A percentile compares a stretch with the other conserved stretches of the same genome.
Conservation (phyloP, 2,113 vertebrate genomes). For the Mesembrinibis cayennensis region DNA sequence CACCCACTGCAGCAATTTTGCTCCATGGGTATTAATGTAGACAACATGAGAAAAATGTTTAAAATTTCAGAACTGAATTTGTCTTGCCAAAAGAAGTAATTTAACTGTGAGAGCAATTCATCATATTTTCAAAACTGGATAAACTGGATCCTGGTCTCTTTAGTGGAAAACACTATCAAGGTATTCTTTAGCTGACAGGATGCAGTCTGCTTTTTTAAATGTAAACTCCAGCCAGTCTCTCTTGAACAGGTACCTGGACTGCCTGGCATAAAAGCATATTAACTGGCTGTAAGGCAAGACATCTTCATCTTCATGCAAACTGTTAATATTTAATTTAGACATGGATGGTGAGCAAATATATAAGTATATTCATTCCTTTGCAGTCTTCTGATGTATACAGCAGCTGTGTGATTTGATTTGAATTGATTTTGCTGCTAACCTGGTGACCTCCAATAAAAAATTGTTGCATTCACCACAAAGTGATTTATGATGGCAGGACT, state of each 20-base stretch:
- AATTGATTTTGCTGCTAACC: constrained; percentile 57
- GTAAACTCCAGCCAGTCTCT: neutral
- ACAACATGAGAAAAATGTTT: neutral
- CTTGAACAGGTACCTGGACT: neutral
- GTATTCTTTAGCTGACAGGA: neutral
- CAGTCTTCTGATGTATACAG: constrained; percentile 4
- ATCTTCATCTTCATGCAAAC: neutral
- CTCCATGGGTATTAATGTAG: neutral
- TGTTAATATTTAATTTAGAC: constrained; percentile 13
- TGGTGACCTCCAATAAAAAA: constrained; percentile 55
- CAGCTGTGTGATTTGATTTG: constrained; percentile 43
- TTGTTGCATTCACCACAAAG: constrained; percentile 21
- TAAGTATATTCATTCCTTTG: constrained; percentile 23
- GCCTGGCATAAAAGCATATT: neutral
- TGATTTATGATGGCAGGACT: constrained; percentile 48
- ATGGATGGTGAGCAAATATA: neutral
- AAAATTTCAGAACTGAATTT: neutral
- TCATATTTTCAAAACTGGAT: neutral
- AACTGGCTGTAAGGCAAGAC: neutral
- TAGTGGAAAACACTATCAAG: neutral
- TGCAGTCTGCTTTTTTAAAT: neutral
- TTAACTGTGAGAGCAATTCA: neutral
- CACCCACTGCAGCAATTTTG: neutral
- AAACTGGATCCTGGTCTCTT: neutral
- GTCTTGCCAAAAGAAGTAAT: neutral